Percentiles rank a stretch among this genome's conserved stretches.
Conservation (phyloP, 2,113 vertebrate genomes). For the Hippocampus abdominalis region DNA sequence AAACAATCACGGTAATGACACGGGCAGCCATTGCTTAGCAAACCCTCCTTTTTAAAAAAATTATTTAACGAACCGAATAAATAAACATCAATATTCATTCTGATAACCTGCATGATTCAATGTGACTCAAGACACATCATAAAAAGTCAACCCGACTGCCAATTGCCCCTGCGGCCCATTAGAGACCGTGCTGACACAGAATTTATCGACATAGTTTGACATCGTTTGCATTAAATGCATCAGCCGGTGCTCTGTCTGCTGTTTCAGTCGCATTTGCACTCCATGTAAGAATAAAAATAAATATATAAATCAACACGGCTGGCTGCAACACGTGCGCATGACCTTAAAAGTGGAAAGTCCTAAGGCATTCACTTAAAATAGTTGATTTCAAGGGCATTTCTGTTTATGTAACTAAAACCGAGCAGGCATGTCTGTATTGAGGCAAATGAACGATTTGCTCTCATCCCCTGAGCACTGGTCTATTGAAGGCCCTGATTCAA, state of each 20-base stretch:
- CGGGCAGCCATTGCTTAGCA: too few relatives aligned
- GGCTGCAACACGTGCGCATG: not conserved
- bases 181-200: not conserved
- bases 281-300: not conserved
- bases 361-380: not conserved
- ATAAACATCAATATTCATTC: too few relatives aligned
- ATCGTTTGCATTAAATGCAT: not conserved
- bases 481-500: not conserved
- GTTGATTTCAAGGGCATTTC: slow-evolving; percentile 2
- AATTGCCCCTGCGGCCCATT: not conserved
- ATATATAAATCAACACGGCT: slow-evolving; percentile 1
- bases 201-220: not conserved
- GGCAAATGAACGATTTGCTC: not conserved
- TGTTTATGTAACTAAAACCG: slow-evolving; percentile 2
- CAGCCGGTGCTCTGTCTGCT: not conserved
- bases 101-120: not conserved
- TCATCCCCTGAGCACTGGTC: not conserved
- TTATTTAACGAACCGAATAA: too few relatives aligned
- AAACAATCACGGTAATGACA: too few relatives aligned
- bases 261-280: not conserved
- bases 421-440: not conserved
- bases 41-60: too few relatives aligned
- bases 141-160: not conserved
- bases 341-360: slow-evolving; percentile 1
- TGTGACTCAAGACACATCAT: not conserved